phyloP scores from a whole-genome alignment of 2,888 invertebrate genomes.

The Sminthurinus aureus region DNA sequence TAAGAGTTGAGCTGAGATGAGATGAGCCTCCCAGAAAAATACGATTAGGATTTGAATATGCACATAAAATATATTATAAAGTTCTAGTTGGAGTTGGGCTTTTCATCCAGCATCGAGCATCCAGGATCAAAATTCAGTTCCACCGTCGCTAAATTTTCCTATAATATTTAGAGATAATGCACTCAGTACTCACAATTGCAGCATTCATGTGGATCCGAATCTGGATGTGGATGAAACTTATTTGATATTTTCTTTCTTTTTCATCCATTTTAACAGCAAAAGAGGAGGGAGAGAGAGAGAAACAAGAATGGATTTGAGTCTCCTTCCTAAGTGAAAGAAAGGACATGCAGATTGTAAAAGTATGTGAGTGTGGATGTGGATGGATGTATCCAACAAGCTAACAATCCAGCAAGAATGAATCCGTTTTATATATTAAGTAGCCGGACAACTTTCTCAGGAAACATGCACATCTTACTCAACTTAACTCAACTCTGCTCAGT shows the following conservation, averaged over 20 bases:
- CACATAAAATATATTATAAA: too few relatives aligned
- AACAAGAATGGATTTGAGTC: background rate
- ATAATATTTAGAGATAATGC: too few relatives aligned
- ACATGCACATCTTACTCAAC: constrained; percentile 18
- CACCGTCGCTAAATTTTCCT: background rate
- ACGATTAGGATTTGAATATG: too few relatives aligned
- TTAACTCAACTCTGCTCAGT: too few relatives aligned
- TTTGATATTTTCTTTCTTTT: background rate
- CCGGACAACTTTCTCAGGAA: constrained; percentile 21
- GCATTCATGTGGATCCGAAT: background rate
- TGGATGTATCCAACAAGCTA: background rate
- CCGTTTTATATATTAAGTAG: constrained; percentile 15
- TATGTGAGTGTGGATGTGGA: background rate
- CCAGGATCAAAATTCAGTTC: too few relatives aligned
- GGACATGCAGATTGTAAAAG: too few relatives aligned
- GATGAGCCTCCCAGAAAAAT: too few relatives aligned
- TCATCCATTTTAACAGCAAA: background rate
- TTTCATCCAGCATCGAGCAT: too few relatives aligned
- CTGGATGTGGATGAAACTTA: background rate
- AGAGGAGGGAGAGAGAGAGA: too few relatives aligned
- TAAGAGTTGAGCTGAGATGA: too few relatives aligned
- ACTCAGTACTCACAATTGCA: background rate
- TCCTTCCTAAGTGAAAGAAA: too few relatives aligned
- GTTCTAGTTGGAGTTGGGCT: too few relatives aligned
- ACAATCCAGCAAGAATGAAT: background rate